Conservation (phyloP, 2,797 vertebrate species). For the Acrocephalus scirpaceus region DNA sequence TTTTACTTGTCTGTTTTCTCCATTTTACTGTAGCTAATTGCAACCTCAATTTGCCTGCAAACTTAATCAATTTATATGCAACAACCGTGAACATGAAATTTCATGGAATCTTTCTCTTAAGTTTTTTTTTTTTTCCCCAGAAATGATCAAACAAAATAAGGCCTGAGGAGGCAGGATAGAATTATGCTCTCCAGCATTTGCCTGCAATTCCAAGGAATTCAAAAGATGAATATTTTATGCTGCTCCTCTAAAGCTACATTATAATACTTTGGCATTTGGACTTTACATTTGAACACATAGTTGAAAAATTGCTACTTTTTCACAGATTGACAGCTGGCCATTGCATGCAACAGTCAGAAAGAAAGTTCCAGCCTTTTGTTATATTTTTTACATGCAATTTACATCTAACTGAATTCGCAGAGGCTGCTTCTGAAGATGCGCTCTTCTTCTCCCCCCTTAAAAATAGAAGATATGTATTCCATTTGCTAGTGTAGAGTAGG, state of each 20-base stretch:
- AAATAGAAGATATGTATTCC: neutral
- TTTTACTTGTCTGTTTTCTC: neutral
- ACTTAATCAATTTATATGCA: neutral
- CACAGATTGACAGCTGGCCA: neutral
- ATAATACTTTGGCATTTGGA: neutral
- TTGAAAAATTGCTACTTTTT: neutral
- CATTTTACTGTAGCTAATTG: neutral
- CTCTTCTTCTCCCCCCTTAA: neutral
- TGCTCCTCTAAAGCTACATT: neutral
- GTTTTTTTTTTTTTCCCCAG: neutral
- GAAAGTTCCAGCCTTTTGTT: constrained; percentile 24
- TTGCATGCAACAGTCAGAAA: neutral
- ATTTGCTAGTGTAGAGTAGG: neutral
- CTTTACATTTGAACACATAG: neutral
- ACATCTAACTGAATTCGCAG: neutral
- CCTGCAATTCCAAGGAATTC: neutral
- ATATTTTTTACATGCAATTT: neutral
- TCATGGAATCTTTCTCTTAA: neutral
- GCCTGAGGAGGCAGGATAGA: neutral
- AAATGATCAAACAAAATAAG: neutral
- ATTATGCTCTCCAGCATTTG: neutral
- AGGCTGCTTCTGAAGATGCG: neutral
- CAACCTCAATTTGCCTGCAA: neutral
- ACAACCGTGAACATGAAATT: constrained; percentile 14
- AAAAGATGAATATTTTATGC: neutral